Base-by-base conservation (phyloP, 2,797 vertebrate species). In the Crax fasciolata region DNA sequence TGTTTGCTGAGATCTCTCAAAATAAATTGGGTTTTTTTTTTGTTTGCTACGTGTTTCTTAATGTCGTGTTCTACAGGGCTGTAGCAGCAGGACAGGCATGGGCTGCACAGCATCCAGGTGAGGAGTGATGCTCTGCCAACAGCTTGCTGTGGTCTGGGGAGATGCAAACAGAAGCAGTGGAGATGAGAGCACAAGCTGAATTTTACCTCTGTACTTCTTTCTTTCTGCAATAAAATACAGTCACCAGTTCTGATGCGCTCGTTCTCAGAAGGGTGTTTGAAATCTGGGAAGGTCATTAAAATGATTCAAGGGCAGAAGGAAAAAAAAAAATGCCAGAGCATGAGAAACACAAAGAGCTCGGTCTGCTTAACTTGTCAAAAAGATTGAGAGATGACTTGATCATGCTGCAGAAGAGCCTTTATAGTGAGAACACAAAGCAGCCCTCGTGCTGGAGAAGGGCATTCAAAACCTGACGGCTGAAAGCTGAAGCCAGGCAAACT, bases 291-390 rank as follows among this genome's bases (percentile, higher is more conserved):
- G 23, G 48, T 86, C 52, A 44, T 68, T 75, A 43, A 20, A 91
- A 78, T 76, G 51, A 59, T 70, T 89, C 27, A 91, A 87, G 83
- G 41, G 48, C 59, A 52, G 48, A 59, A 72, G 52, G 55, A 18
- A 19, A 13, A 89, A 13, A 89, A 87, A 87, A 83, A 83, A 49
- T 3, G 28, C 46, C 62, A 54, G 70, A 54, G 51, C 24, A 23
- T 86, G 62, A 88, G 79, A 84, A 92, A 44, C 46, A 57, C 10
- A 39, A 84, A 90, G 71, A 87, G 63, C 55, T 96, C n/a, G 21
- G 43, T 78, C 70, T 87, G 73, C 93, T 94, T 88, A 84, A 79
- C 74, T 84, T 90, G 72, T 94, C 90, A 94, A 18, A 62, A 63
- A 90, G 81, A 96, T 54, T 57, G 83, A 94, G 92, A 84, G 74